Base-by-base conservation (phyloP, 2,888 invertebrate genomes). In the Orthosia gothica region DNA sequence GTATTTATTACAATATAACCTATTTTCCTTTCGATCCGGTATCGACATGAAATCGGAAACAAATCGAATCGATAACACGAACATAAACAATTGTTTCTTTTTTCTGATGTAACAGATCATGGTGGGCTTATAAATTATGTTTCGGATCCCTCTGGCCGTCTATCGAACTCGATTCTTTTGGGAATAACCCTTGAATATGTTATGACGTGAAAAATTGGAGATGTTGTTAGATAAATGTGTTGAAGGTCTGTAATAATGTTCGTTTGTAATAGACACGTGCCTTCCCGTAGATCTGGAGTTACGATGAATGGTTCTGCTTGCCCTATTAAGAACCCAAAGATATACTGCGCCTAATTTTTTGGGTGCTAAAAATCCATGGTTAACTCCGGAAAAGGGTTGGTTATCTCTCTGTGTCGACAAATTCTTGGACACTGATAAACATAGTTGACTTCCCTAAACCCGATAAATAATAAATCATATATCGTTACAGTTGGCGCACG, bases 61-160 rank as follows among this genome's bases (percentile, higher is more conserved):
- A 15, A 64, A 64, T 64, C 58, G 50, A 64, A 52, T 63, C 32
- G 26, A 59, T 54, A 69, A 54, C 3, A 55, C 15, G 16, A 26
- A 79, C 49, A 61, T 55, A 70, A 50, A 78, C 45, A 32, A 65
- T 57, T n/a, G 50, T 68, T 52, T 57, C 9, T 54, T 64, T 58
- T 58, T 45, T 61, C 32, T 57, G 47, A 47, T 13, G 54, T 62
- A 57, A 52, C 47, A 26, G 20, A 49, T 40, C 55, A 55, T 18
- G 16, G 49, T 59, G 50, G 15, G n/a, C 23, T 45, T 52, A 70
- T 70, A 70, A 69, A 70, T 82, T 18, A 67, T 66, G 45, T 66
- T 55, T 3, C 58, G 15, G 16, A 15, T 66, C 62, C 64, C 61
- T 5, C 12, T 49, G 68, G 50, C 18, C 20, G 45, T 45, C 76